Percentiles rank a stretch among this genome's conserved stretches.
Evolutionary conservation across 1,140 invertebrate species (phyloP).

Genomic region (Zaprionus inermis): DNA sequence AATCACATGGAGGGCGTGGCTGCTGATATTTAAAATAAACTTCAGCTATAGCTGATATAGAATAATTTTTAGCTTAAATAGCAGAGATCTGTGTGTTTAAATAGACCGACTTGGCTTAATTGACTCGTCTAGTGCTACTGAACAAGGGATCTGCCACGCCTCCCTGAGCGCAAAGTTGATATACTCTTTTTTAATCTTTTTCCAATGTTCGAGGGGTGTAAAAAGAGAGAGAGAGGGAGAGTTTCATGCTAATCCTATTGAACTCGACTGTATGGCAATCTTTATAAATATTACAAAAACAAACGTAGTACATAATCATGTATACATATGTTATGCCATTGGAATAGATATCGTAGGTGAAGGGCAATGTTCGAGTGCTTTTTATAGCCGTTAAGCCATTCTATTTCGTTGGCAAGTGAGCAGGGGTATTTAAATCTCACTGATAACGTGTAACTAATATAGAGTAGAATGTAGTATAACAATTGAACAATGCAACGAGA

Average conservation of each 20-base stretch:
- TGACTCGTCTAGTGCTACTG: too few species aligned
- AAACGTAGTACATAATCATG: constrained; percentile 13
- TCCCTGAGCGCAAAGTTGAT: too few species aligned
- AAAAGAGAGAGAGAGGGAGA: too few species aligned
- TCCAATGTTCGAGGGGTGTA: too few species aligned
- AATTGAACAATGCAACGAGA: background rate
- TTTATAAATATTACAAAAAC: constrained; percentile 45
- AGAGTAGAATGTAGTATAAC: background rate
- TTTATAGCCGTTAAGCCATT: constrained; percentile 14
- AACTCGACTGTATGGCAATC: constrained; percentile 43
- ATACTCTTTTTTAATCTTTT: too few species aligned
- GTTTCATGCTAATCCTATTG: constrained; percentile 11
- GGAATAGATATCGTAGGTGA: constrained; percentile 13
- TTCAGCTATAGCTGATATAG: too few species aligned
- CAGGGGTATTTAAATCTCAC: constrained; percentile 17
- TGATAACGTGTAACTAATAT: constrained; percentile 9
- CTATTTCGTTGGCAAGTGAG: constrained; percentile 8
- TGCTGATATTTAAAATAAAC: too few species aligned
- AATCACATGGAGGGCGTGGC: too few species aligned
- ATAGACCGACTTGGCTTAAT: too few species aligned
- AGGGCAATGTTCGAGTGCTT: constrained; percentile 33
- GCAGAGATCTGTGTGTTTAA: too few species aligned
- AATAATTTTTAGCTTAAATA: too few species aligned
- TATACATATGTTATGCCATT: constrained; percentile 6
- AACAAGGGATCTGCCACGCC: too few species aligned